Percentiles rank a stretch among this genome's conserved stretches.
Conservation (phyloP, 2,113 vertebrate genomes). For the Cervus canadensis region DNA sequence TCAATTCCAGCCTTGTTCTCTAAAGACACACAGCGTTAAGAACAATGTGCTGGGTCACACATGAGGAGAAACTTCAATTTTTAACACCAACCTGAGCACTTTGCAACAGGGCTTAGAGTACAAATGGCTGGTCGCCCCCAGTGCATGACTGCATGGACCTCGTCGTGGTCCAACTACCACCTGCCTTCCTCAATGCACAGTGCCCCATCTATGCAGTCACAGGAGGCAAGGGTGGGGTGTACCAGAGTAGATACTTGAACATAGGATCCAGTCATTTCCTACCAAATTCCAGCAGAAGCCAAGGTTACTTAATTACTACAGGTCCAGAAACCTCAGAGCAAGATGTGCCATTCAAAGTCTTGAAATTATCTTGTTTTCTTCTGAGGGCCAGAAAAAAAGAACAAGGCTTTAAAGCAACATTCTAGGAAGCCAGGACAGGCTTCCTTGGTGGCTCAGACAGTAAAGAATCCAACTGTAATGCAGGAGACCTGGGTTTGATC, state of each 20-base stretch:
- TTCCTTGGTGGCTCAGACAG: background rate
- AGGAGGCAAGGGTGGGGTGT: background rate
- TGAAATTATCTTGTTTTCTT: background rate
- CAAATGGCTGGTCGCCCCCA: background rate
- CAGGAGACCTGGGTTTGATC: background rate
- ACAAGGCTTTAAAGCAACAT: background rate
- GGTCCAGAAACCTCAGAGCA: background rate
- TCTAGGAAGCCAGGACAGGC: background rate
- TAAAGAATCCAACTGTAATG: background rate
- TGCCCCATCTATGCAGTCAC: accelerated
- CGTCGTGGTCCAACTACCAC: too few species aligned
- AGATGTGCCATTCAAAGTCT: background rate
- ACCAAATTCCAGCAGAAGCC: background rate
- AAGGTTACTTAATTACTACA: background rate
- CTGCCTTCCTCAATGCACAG: too few species aligned
- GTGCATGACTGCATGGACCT: too few species aligned
- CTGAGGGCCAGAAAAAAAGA: background rate
- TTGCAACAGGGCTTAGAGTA: background rate
- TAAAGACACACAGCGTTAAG: background rate
- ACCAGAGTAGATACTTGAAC: background rate
- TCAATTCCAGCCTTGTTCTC: background rate
- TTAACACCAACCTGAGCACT: background rate
- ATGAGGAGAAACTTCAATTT: background rate
- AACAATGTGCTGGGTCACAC: background rate
- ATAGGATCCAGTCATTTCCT: background rate